These are phyloP conservation scores for Ormia ochracea DNA, from an alignment of 2,888 invertebrate species.

Conservation along the genomic window DNA sequence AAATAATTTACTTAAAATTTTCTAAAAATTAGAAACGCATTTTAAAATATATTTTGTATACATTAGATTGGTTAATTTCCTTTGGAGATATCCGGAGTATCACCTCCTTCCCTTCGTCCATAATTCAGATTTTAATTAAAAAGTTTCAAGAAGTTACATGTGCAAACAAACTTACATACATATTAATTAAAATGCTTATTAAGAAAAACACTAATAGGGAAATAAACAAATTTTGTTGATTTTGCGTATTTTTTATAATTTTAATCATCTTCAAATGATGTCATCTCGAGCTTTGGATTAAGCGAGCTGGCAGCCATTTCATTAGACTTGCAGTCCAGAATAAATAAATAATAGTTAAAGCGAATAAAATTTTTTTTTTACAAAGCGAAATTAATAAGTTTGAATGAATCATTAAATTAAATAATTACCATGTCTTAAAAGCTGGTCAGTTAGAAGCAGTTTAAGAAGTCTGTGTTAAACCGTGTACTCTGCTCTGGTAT, in stretches of 20 bases:
- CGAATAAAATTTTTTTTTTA: neutral
- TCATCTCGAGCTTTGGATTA: constrained; percentile 20
- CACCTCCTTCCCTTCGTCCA: constrained; percentile 19
- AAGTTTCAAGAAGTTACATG: neutral
- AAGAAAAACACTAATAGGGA: no score
- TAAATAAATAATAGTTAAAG: neutral
- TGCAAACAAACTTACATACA: neutral
- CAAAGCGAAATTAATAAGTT: neutral
- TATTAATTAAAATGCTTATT: no score
- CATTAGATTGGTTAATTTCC: constrained; percentile 36
- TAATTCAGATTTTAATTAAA: neutral
- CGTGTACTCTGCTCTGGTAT: neutral
- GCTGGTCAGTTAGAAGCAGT: neutral
- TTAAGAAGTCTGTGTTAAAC: neutral
- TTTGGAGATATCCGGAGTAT: neutral
- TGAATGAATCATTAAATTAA: neutral
- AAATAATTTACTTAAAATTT: neutral
- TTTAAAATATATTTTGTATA: neutral
- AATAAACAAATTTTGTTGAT: constrained; percentile 6
- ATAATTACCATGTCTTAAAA: neutral
- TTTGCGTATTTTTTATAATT: neutral
- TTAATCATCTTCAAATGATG: constrained; percentile 12
- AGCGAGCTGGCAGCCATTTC: neutral
- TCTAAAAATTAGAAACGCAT: neutral
- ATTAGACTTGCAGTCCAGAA: constrained; percentile 3